Percentiles rank a stretch among this genome's conserved stretches.
Evolutionary conservation across 2,113 vertebrate species (phyloP).

Genomic region (Pterocles orientalis): DNA sequence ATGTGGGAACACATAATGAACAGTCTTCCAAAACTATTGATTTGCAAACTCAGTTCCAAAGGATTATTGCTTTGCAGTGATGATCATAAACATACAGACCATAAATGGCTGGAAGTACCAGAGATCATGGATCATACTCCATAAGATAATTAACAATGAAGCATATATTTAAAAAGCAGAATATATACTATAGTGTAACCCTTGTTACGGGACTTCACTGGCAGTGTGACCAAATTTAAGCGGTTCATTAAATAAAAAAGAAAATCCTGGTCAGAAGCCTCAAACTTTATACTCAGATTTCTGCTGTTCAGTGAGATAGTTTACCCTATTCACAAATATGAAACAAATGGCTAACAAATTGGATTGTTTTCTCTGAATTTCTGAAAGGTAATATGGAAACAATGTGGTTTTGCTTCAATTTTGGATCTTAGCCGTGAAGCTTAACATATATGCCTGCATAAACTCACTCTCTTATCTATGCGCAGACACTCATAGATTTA

Average conservation of each 20-base stretch:
- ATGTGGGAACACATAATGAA: not conserved
- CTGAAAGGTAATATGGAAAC: not conserved
- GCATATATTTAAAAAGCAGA: not conserved
- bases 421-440: not conserved
- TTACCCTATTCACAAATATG: not conserved
- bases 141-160: not conserved
- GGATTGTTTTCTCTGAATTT: not conserved
- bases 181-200: not conserved
- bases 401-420: not conserved
- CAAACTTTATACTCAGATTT: not conserved
- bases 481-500: fast-evolving
- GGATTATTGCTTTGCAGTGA: not conserved
- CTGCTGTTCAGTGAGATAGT: not conserved
- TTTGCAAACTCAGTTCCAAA: not conserved
- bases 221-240: not conserved
- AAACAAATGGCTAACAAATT: not conserved
- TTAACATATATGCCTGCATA: not conserved
- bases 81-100: not conserved
- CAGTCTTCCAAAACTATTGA: not conserved
- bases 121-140: not conserved
- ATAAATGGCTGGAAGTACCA: not conserved
- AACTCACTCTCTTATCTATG: not conserved
- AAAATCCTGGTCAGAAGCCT: not conserved
- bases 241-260: not conserved
- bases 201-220: not conserved